Evolutionary conservation across 2,888 invertebrate genomes (phyloP), one percentile per base, ranked within the genome.

Genomic region (Lottia gigantea): DNA sequence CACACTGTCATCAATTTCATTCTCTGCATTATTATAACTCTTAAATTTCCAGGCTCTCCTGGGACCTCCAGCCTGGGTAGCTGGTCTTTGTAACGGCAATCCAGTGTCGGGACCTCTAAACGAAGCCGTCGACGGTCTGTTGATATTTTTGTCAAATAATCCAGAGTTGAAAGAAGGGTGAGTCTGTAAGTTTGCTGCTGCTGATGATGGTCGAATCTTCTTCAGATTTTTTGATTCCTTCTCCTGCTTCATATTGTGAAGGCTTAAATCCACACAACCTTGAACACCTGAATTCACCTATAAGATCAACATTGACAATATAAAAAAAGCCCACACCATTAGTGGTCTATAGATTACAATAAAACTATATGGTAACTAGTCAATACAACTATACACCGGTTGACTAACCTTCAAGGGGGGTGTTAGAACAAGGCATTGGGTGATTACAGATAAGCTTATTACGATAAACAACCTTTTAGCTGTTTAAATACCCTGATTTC

Each of bases 171-270:
- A 88, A 55, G 80, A 78, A 23, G 82, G 85, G 70, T 87, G 86
- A 15, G 81, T 85, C 73, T 88, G 87, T 40, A 88, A 70, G 73
- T 86, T 86, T 1, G 85, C 86, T 15, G 85, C 79, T 1, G 88
- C 88, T 6, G 87, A 85, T 67, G 84, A 85, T 7, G 87, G 87
- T 64, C 87, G 78, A 23, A 87, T 80, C 62, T 80, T 78, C 73
- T 80, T 82, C 68, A 40, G 40, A 40, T 40, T 40, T 11, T 11
- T 40, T 6, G 40, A 40, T 11, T 40, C 40, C 78, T 80, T 23
- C 74, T 75, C 40, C 11, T 40, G 40, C 40, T 40, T 40, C 40
- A 40, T 40, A 40, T 40, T 40, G 40, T 3, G 40, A 40, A 40
- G 2, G 40, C 7, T 40, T 8, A 40, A 40, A 40, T 40, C 40